Evolutionary conservation across 2,888 invertebrate genomes (phyloP).

Genomic region (Bembecia ichneumoniformis): DNA sequence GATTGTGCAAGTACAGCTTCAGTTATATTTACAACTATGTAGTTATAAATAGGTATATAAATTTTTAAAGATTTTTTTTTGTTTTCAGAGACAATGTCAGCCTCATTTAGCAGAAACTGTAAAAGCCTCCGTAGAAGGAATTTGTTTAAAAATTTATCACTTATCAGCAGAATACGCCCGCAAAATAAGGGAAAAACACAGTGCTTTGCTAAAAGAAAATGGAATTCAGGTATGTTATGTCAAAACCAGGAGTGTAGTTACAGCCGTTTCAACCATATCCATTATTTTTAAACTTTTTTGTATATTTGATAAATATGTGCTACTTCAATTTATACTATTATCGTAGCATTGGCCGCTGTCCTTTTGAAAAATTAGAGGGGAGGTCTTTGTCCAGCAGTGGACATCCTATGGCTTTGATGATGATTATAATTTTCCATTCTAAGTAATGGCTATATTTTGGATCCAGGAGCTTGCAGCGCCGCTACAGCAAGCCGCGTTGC

Average conservation of each 20-base stretch:
- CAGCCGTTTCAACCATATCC: too few relatives aligned
- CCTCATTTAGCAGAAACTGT: conserved; percentile 96
- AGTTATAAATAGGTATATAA: too few relatives aligned
- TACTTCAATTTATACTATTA: neutral
- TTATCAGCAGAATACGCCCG: conserved; percentile 92
- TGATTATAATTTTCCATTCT: too few relatives aligned
- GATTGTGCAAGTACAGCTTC: too few relatives aligned
- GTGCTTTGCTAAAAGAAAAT: conserved; percentile 87
- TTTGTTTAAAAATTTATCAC: conserved; percentile 94
- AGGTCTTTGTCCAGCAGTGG: too few relatives aligned
- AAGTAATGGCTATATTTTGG: neutral
- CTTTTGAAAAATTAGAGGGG: too few relatives aligned
- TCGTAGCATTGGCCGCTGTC: too few relatives aligned
- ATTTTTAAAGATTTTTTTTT: conserved; percentile 5
- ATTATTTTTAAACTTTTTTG: too few relatives aligned
- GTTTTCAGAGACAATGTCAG: conserved; percentile 87
- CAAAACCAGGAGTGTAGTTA: too few relatives aligned
- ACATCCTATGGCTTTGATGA: too few relatives aligned
- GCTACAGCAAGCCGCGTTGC: conserved; percentile 78
- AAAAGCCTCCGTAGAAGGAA: conserved; percentile 94
- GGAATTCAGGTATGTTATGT: conserved; percentile 73
- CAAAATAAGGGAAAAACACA: conserved; percentile 90
- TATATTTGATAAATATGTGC: neutral
- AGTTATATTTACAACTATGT: too few relatives aligned
- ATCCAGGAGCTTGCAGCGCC: conserved; percentile 74